A percentile compares a stretch with the other conserved stretches of the same genome.
These are phyloP conservation scores for Plebejus argus DNA, from an alignment of 2,888 invertebrate species.

Conservation along the genomic window DNA sequence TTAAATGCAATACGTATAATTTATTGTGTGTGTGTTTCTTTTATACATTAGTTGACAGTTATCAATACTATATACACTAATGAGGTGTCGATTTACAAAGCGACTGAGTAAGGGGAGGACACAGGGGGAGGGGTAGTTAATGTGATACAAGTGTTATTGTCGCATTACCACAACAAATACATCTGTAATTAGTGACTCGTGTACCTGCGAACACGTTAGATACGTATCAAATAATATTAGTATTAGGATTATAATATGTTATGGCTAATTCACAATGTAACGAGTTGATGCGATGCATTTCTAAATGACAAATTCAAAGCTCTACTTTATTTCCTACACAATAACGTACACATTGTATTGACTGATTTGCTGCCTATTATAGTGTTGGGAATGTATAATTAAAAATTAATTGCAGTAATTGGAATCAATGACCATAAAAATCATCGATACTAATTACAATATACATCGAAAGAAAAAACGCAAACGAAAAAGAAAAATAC, in stretches of 20 bases:
- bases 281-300: background rate
- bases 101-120: background rate
- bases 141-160: constrained; percentile 13
- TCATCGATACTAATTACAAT: no score
- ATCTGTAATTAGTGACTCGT: background rate
- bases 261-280: background rate
- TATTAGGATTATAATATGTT: background rate
- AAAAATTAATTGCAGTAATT: no score
- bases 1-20: no score
- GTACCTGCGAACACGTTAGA: background rate
- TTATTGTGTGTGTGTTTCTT: background rate
- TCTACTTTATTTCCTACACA: no score
- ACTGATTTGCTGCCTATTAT: no score
- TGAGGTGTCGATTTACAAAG: constrained; percentile 15
- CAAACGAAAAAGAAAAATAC: background rate
- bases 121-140: background rate
- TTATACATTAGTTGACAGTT: background rate
- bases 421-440: no score
- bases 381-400: no score
- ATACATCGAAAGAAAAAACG: no score
- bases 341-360: no score
- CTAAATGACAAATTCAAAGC: no score
- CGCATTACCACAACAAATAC: background rate
- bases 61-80: background rate
- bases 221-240: background rate